Evolutionary conservation across 2,797 vertebrate species (phyloP).

Genomic region (Pangasius djambal): DNA sequence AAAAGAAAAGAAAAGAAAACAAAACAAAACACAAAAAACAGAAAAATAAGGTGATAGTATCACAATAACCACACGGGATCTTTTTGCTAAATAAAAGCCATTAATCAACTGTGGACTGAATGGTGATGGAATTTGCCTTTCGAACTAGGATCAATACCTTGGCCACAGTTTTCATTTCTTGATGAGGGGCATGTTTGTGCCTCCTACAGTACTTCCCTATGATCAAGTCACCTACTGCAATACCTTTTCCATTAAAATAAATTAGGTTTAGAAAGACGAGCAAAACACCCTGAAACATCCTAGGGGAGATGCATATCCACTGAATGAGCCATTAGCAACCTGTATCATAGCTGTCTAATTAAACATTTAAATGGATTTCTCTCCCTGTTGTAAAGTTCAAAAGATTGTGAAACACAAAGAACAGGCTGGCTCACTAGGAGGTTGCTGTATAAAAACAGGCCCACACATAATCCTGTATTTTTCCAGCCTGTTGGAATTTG

Average conservation of each 20-base stretch:
- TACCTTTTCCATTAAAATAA: background rate
- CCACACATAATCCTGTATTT: conserved; percentile 16
- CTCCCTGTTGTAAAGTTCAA: conserved; percentile 32
- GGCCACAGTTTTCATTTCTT: conserved; percentile 35
- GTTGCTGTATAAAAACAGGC: conserved; percentile 41
- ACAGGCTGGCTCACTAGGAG: conserved; percentile 21
- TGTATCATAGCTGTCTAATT: conserved; percentile 18
- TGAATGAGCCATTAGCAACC: conserved; percentile 39
- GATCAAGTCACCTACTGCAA: background rate
- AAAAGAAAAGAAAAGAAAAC: background rate
- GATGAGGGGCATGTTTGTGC: conserved; percentile 13
- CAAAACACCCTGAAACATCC: background rate
- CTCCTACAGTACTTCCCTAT: conserved; percentile 24
- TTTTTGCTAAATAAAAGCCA: conserved; percentile 41
- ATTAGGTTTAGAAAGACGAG: background rate
- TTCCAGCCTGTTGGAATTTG: conserved; percentile 1
- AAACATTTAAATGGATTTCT: conserved; percentile 28
- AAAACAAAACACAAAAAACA: conserved; percentile 3
- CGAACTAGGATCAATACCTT: conserved; percentile 42
- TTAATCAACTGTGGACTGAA: conserved; percentile 41
- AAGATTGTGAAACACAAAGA: conserved; percentile 29
- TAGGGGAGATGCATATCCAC: background rate
- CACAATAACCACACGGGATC: background rate
- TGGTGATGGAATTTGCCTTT: conserved; percentile 27
- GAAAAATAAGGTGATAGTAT: background rate